A percentile compares a stretch with the other conserved stretches of the same genome.
Evolutionary conservation across 2,113 vertebrate genomes (phyloP).

Genomic region (Callipepla californica): DNA sequence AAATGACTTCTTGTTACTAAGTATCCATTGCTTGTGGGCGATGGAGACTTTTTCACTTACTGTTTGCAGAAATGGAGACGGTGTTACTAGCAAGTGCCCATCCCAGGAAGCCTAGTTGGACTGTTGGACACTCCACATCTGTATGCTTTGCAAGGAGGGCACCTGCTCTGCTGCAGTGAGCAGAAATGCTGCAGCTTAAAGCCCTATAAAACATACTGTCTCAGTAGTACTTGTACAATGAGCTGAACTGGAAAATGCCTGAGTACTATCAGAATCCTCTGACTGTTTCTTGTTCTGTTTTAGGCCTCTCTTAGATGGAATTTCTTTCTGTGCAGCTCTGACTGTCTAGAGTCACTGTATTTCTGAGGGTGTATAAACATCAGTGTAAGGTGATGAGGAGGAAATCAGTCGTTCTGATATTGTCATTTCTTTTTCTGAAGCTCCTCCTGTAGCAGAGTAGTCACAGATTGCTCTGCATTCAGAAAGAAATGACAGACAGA

Average conservation of each 20-base stretch:
- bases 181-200: neutral
- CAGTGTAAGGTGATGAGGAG: neutral
- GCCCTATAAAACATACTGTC: accelerated
- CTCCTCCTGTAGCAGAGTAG: neutral
- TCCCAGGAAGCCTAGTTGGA: neutral
- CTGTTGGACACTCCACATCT: neutral
- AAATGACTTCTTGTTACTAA: neutral
- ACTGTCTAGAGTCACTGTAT: neutral
- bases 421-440: neutral
- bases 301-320: neutral
- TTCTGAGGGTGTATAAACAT: neutral
- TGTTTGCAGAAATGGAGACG: neutral
- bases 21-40: neutral
- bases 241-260: neutral
- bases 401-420: neutral
- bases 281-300: neutral
- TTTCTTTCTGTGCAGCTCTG: neutral
- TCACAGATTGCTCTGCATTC: neutral
- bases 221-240: neutral
- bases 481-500: neutral
- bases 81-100: neutral
- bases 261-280: neutral
- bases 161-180: neutral
- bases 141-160: neutral
- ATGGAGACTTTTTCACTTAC: neutral